Base-by-base conservation (phyloP, 2,797 vertebrate species). In the Yasuhikotakia modesta region DNA sequence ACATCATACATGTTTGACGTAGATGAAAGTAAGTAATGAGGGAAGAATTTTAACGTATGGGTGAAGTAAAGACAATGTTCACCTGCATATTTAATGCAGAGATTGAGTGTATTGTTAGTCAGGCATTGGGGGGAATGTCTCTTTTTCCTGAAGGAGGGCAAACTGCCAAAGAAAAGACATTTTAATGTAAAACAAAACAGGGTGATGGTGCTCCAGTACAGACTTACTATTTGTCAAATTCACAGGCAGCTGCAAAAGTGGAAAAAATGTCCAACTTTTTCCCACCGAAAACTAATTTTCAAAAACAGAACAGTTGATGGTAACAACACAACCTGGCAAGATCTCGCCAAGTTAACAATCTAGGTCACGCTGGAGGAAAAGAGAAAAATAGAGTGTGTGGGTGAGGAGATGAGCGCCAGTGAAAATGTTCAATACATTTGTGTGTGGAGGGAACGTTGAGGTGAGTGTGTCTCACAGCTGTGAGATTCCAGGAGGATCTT, bases 401-500 rank as follows among this genome's bases (percentile, higher is more conserved):
- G 73, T 76, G 78, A 80, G 76, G 65, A 78, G 57, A 57, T 63
- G 55, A 74, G 64, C 55, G 43, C 35, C 6, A 60, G 53, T 66
- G 27, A 71, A 70, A 21, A 48, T 50, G 45, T 65, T 52, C 24
- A 46, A 79, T 19, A 57, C 64, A 70, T 48, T 61, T 19, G 32
- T 17, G 19, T 69, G 32, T 69, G 32, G 83, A 86, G 73, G 82
- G 87, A 55, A 78, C 84, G 84, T 86, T 87, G 77, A 85, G 81
- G 75, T 78, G 70, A 85, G 72, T 65, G 77, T 52, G 79, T 73
- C 82, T 80, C 68, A 82, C 68, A 83, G 79, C 73, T 76, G 79
- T 66, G 70, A 75, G 86, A 88, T 85, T 85, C 73, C 77, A 86
- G 77, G 77, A 84, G 83, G 71, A 32, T 67, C 81, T 82, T 60